Conservation (phyloP, 2,113 vertebrate species). For the Eidolon helvum region DNA sequence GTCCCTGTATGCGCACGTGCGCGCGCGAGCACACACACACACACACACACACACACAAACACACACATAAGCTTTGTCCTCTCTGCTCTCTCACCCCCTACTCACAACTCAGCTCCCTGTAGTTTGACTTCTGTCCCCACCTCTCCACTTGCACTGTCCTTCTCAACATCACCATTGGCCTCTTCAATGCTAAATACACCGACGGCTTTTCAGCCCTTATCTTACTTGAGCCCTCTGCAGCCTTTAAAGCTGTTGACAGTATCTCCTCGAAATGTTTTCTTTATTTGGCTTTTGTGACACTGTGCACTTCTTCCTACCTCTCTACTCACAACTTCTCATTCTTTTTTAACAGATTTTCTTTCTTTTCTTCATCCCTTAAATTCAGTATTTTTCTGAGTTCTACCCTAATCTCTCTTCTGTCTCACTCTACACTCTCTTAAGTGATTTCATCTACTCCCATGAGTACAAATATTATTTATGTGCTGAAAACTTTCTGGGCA, state of each 20-base stretch:
- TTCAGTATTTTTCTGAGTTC: not conserved
- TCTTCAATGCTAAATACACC: not conserved
- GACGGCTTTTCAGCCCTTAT: not conserved
- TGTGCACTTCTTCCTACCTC: not conserved
- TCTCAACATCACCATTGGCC: not conserved
- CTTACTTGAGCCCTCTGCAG: not conserved
- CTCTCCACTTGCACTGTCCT: not conserved
- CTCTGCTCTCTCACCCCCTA: not conserved
- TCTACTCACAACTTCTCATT: not conserved
- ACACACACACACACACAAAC: fast-evolving
- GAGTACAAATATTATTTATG: not conserved
- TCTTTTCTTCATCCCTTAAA: not conserved
- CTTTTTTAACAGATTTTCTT: not conserved
- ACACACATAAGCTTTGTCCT: not conserved
- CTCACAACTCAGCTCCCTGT: not conserved
- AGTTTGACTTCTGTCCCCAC: not conserved
- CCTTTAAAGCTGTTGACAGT: not conserved
- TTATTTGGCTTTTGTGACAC: not conserved
- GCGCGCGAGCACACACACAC: too few species aligned
- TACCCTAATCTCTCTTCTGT: not conserved
- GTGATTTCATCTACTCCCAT: not conserved
- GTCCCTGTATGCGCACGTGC: fast-evolving
- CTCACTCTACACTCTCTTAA: not conserved
- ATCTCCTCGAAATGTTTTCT: not conserved
- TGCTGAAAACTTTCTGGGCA: not conserved